These are phyloP conservation scores for Halyomorpha halys DNA, from an alignment of 1,140 invertebrate species.

Conservation along the genomic window DNA sequence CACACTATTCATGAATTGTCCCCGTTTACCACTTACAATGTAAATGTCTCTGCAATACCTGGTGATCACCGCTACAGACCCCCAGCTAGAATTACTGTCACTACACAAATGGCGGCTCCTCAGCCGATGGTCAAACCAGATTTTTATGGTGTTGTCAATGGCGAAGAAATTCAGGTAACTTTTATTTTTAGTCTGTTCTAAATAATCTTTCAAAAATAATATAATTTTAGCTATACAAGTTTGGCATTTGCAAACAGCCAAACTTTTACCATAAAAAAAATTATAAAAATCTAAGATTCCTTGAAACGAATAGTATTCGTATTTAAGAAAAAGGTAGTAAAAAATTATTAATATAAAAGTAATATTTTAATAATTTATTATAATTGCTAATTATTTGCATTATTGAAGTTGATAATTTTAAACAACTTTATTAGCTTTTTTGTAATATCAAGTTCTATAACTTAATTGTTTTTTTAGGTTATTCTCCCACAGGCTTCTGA, in stretches of 20 bases:
- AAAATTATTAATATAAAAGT: no score
- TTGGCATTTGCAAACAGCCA: no score
- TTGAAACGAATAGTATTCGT: no score
- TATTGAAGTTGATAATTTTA: no score
- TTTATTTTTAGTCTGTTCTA: neutral
- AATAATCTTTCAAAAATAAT: neutral
- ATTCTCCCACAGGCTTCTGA: constrained; percentile 90
- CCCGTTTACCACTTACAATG: constrained; percentile 89
- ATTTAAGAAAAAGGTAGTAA: no score
- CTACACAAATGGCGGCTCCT: constrained; percentile 91
- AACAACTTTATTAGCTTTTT: no score
- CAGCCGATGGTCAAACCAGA: constrained; percentile 92
- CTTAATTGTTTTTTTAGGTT: constrained; percentile 41
- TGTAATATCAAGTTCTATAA: no score
- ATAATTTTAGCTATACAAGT: no score
- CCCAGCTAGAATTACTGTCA: constrained; percentile 87
- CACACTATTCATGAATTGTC: constrained; percentile 77
- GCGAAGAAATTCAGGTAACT: constrained; percentile 62
- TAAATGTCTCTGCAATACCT: constrained; percentile 85
- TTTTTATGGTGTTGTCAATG: constrained; percentile 77
- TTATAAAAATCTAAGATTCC: no score
- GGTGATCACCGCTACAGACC: constrained; percentile 73
- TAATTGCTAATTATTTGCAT: no score
- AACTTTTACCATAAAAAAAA: no score
- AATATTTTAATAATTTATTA: no score